These are phyloP conservation scores for Bubo scandiacus DNA, from an alignment of 2,113 vertebrate species.

Conservation along the genomic window DNA sequence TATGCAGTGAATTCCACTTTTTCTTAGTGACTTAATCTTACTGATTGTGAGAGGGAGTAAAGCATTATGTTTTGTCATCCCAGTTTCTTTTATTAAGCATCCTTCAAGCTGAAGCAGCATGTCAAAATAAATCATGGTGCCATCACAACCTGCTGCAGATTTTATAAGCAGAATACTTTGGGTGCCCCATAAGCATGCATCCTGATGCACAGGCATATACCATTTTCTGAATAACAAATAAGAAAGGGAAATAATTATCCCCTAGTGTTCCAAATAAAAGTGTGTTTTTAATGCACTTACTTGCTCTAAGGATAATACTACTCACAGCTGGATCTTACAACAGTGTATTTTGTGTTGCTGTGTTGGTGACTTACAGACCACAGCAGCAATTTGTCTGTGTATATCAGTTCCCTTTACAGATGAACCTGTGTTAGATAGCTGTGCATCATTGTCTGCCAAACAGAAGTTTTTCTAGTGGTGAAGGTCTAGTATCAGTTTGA, in stretches of 20 bases:
- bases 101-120: background rate
- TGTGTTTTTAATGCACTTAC: background rate
- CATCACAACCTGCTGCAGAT: background rate
- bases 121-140: background rate
- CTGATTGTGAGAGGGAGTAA: background rate
- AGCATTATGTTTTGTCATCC: background rate
- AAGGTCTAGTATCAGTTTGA: background rate
- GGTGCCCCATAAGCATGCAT: background rate
- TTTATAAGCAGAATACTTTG: background rate
- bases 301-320: background rate
- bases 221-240: background rate
- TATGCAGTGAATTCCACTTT: background rate
- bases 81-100: background rate
- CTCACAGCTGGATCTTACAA: background rate
- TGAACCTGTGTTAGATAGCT: background rate
- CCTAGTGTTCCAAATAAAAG: background rate
- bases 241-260: background rate
- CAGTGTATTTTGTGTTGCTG: background rate
- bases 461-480: background rate
- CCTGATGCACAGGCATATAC: background rate
- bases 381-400: background rate
- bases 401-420: background rate
- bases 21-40: background rate
- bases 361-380: background rate
- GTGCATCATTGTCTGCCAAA: background rate